phyloP scores from a whole-genome alignment of 2,113 vertebrate species.

The Polyodon spathula region DNA sequence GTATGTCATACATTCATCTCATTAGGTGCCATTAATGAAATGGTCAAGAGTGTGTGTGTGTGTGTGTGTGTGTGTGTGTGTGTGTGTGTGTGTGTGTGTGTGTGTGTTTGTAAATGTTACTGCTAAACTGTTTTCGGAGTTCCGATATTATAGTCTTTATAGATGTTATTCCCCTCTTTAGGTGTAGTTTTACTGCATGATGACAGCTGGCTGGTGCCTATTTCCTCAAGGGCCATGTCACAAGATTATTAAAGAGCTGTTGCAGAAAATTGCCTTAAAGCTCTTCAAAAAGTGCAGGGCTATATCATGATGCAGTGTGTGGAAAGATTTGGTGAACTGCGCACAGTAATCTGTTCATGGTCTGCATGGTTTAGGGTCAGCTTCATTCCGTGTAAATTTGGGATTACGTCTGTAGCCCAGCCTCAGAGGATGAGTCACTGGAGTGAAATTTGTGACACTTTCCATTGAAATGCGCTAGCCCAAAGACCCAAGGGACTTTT shows the following conservation, averaged over 20 bases:
- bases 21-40: not conserved
- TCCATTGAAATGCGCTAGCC: constrained; percentile 26
- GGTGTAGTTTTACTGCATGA: constrained; percentile 24
- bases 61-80: constrained; percentile 5
- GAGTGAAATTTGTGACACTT: constrained; percentile 33
- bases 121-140: not conserved
- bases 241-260: constrained; percentile 36
- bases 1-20: constrained; percentile 13
- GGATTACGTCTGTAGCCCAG: constrained; percentile 43
- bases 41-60: constrained; percentile 1
- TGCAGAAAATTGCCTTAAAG: constrained; percentile 34
- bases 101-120: not conserved
- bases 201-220: constrained; percentile 29
- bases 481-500: constrained; percentile 23
- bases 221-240: constrained; percentile 25
- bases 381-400: constrained; percentile 43
- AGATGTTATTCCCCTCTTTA: not conserved
- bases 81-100: not conserved
- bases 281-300: constrained; percentile 25
- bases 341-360: constrained; percentile 38
- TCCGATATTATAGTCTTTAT: too few species aligned
- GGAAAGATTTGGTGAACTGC: constrained; percentile 25
- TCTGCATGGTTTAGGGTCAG: constrained; percentile 36
- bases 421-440: constrained; percentile 35
- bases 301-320: constrained; percentile 26